These are phyloP conservation scores for Charaxes varanes DNA, from an alignment of 1,140 invertebrate genomes.

Conservation along the genomic window DNA sequence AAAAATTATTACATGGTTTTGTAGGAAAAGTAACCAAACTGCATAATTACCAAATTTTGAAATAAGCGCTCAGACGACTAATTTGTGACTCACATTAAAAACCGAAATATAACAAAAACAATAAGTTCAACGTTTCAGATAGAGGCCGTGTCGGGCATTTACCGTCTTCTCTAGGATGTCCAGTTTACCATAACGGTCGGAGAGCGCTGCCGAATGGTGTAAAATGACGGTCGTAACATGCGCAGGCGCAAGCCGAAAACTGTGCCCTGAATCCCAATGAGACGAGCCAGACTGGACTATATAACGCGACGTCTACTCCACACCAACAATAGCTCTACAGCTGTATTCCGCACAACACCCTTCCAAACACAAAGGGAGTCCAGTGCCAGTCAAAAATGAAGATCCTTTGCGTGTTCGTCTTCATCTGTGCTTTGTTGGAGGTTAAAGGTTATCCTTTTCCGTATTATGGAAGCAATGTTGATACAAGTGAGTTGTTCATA, in stretches of 20 bases:
- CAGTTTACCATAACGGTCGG: conserved; percentile 53
- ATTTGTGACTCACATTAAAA: conserved; percentile 15
- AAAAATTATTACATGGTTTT: no score
- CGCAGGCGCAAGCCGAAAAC: conserved; percentile 27
- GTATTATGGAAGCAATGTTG: conserved; percentile 49
- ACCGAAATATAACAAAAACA: conserved; percentile 26
- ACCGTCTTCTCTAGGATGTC: conserved; percentile 42
- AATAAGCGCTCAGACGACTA: no score
- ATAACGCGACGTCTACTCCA: conserved; percentile 36
- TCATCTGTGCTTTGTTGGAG: conserved; percentile 40
- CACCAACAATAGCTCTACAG: conserved; percentile 39
- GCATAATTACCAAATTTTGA: no score
- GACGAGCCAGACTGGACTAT: conserved; percentile 44
- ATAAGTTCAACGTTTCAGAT: conserved; percentile 18
- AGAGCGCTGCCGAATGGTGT: conserved; percentile 47
- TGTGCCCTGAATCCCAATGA: conserved; percentile 59
- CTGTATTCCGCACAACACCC: conserved; percentile 39
- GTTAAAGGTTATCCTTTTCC: conserved; percentile 45
- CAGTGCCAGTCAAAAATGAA: conserved; percentile 34
- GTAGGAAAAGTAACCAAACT: no score
- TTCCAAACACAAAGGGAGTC: conserved; percentile 26
- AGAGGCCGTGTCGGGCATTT: conserved; percentile 37
- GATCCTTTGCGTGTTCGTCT: conserved; percentile 27
- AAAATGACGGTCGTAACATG: conserved; percentile 39
- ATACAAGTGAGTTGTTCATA: conserved; percentile 48